These are phyloP conservation scores for Lutjanus erythropterus DNA, from an alignment of 2,113 vertebrate genomes.

Conservation along the genomic window DNA sequence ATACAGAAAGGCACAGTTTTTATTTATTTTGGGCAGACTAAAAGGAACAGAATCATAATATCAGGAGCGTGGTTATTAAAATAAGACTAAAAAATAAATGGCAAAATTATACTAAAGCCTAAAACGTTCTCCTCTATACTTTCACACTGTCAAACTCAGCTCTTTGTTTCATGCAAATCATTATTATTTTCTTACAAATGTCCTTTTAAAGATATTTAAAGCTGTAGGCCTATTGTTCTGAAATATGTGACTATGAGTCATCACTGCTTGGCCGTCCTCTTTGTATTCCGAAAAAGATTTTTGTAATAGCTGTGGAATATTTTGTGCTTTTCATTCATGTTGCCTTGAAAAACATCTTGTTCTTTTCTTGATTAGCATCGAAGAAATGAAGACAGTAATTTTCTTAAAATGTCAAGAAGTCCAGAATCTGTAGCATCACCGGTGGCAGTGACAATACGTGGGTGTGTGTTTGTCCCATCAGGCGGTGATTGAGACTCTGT, in stretches of 20 bases:
- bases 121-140: too few relatives aligned
- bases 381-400: neutral
- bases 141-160: too few relatives aligned
- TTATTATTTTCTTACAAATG: neutral
- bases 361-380: neutral
- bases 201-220: neutral
- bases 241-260: neutral
- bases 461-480: constrained; percentile 65
- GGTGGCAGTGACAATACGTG: neutral
- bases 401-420: neutral
- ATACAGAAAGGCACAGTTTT: neutral
- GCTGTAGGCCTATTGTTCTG: neutral
- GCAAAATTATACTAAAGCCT: too few relatives aligned
- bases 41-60: too few relatives aligned
- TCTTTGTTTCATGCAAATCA: neutral
- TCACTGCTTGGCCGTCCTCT: neutral
- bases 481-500: constrained; percentile 98
- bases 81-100: too few relatives aligned
- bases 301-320: neutral
- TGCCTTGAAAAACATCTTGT: neutral
- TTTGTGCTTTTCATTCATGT: neutral
- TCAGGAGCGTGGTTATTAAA: too few relatives aligned
- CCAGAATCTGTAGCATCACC: neutral
- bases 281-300: neutral
- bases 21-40: too few relatives aligned